Conservation (phyloP, 2,113 vertebrate species). For the Parus major region DNA sequence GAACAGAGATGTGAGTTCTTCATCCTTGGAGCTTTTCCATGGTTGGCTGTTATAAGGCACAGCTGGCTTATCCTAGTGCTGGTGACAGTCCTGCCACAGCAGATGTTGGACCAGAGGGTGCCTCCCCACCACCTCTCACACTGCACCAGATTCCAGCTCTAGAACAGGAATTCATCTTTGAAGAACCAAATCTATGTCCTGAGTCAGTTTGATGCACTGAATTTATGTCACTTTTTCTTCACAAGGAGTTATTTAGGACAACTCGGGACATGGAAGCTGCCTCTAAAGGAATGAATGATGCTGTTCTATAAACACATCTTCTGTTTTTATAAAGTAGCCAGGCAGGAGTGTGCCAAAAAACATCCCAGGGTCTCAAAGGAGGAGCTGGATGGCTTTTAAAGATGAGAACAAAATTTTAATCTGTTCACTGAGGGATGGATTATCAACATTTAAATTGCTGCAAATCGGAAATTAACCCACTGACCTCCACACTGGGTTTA, state of each 20-base stretch:
- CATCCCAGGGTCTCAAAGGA: neutral
- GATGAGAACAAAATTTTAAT: neutral
- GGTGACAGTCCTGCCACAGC: neutral
- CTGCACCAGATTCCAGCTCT: neutral
- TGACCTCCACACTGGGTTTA: neutral
- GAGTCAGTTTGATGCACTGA: neutral
- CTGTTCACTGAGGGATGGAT: neutral
- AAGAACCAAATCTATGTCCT: neutral
- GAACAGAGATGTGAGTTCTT: neutral
- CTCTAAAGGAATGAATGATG: neutral
- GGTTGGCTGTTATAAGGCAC: neutral
- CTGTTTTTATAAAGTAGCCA: neutral
- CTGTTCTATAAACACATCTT: neutral
- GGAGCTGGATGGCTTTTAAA: neutral
- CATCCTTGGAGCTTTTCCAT: neutral
- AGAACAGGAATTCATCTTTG: neutral
- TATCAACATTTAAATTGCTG: neutral
- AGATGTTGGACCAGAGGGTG: neutral
- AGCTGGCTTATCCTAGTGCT: neutral
- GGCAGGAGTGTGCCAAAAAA: neutral
- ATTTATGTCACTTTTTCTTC: neutral
- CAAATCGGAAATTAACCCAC: neutral
- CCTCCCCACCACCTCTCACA: neutral
- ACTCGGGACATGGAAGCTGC: neutral
- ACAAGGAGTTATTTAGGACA: neutral